Conservation (phyloP, 64 coral and sea anemone genomes). For the Montipora foliosa region DNA sequence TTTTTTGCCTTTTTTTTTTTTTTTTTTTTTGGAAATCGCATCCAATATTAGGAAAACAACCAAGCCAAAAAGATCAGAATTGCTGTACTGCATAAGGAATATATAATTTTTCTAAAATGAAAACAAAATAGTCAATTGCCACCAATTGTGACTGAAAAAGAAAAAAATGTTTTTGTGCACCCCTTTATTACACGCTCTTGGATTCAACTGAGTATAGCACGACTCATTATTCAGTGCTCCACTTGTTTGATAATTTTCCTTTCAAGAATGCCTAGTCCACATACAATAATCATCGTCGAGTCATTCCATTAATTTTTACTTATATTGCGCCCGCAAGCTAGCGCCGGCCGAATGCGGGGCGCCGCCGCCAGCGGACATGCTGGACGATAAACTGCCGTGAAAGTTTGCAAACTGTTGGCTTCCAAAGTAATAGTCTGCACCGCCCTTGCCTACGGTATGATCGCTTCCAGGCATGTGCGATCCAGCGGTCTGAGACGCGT, state of each 20-base stretch:
- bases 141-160: too few relatives aligned
- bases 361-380: not conserved
- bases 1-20: too few relatives aligned
- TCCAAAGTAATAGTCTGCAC: conserved; percentile 24
- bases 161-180: too few relatives aligned
- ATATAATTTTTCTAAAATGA: too few relatives aligned
- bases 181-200: not conserved
- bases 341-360: conserved; percentile 21
- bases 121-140: too few relatives aligned
- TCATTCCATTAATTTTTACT: not conserved
- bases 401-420: conserved; percentile 27
- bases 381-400: not conserved
- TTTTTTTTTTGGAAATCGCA: too few relatives aligned
- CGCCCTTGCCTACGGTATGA: not conserved
- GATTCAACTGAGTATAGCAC: not conserved
- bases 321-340: conserved; percentile 4
- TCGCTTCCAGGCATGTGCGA: conserved; percentile 14
- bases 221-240: not conserved
- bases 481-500: conserved; percentile 1
- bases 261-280: not conserved
- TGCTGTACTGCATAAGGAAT: too few relatives aligned
- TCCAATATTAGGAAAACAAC: too few relatives aligned
- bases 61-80: too few relatives aligned
- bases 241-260: not conserved
- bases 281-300: not conserved